Base-by-base conservation (phyloP, 2,888 invertebrate species). In the Lepas anatifera region DNA sequence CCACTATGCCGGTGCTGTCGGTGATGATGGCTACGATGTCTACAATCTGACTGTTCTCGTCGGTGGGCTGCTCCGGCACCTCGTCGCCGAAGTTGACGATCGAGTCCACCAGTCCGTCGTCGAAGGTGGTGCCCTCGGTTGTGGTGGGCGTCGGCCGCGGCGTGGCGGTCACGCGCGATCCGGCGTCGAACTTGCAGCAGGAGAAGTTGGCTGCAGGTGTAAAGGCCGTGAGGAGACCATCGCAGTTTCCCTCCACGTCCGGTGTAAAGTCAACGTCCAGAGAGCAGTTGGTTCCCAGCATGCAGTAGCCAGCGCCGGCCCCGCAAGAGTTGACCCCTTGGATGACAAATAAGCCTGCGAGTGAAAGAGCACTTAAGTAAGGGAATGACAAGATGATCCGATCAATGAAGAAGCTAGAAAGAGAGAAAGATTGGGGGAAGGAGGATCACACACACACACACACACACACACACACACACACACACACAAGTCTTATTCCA, bases 241-340 rank as follows among this genome's bases (percentile, higher is more conserved):
- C 76, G 74, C 81, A 81, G 73, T 81, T 80, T 4, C 79, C 79
- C 0, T 74, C 76, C 13, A 71, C 68, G 67, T 75, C 76, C 69
- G 78, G 79, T 0, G 77, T 74, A 74, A 81, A 80, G 74, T 81
- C 80, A 58, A 78, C 76, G 72, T 80, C 79, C 66, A 78, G 74
- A 0, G 78, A 77, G 71, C 80, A 80, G 74, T 79, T 79, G 32
- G 75, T 69, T 22, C 80, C 80, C 41, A 81, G 75, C 39, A 81
- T 76, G 72, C 81, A 81, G 75, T 80, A 81, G 37, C 81, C 81
- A 0, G 69, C 72, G 3, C 79, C 78, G n/a, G 74, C 74, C 4
- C 79, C 76, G 71, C 81, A 81, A 4, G 79, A 79, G 67, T 75
- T 74, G 32, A 81, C 80, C 18, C 80, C 80, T 58, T 79, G 78